A percentile compares a stretch with the other conserved stretches of the same genome.
These are phyloP conservation scores for Nephrotoma flavescens DNA, from an alignment of 2,888 invertebrate genomes.

Conservation along the genomic window DNA sequence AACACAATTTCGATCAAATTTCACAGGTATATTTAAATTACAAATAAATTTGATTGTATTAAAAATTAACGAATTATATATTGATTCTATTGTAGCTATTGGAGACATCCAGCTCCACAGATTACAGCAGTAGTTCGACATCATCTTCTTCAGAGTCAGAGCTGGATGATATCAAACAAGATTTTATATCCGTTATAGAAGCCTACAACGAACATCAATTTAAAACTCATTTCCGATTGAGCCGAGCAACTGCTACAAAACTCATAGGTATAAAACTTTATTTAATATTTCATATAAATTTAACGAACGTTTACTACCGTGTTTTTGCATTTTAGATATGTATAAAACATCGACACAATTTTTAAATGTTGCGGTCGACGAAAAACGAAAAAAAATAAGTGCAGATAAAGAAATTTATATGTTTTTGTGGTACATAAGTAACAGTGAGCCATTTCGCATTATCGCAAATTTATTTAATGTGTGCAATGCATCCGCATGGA, in stretches of 20 bases:
- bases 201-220: background rate
- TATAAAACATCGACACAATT: background rate
- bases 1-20: too few species aligned
- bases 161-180: background rate
- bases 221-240: background rate
- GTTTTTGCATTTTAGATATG: background rate
- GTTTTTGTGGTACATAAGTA: conserved; percentile 12
- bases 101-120: background rate
- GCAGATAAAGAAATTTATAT: conserved; percentile 6
- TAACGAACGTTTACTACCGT: background rate
- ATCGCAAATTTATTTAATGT: conserved; percentile 11
- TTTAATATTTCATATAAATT: background rate
- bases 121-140: background rate
- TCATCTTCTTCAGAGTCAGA: background rate
- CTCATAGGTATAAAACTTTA: background rate
- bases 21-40: too few species aligned
- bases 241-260: background rate
- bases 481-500: conserved; percentile 9
- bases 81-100: background rate
- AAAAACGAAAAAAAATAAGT: background rate
- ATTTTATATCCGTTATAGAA: background rate
- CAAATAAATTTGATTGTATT: too few species aligned
- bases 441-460: conserved; percentile 9
- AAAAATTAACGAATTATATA: background rate
- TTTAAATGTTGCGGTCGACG: background rate